Base-by-base conservation (phyloP, 2,888 invertebrate genomes). In the Seladonia tumulorum region DNA sequence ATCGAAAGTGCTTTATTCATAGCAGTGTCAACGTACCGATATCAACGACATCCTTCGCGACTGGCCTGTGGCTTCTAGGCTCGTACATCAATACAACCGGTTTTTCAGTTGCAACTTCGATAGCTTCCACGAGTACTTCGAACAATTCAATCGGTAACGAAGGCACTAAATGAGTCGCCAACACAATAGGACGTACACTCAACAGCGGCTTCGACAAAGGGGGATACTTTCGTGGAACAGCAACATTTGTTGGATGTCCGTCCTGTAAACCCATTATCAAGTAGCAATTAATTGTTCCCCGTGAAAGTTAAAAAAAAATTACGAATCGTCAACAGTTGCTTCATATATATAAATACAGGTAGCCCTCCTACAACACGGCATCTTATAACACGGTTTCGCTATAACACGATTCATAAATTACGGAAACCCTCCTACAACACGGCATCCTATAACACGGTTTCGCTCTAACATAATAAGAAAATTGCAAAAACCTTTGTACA, bases 111-210 rank as follows among this genome's bases (percentile, higher is more conserved):
- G 92, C 91, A 2, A 83, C 87, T 82, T 94, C 94, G 42, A 94
- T 91, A 0, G 91, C 91, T 75, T 93, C 94, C 1, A 90, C 92
- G n/a, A 94, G 53, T 0, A 93, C 80, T 47, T 94, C 93, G 75
- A 94, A 94, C 7, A 94, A 85, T 12, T 72, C 82, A 18, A 94
- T 89, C 8, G 94, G 93, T 60, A 94, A 47, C 2, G 94, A 94
- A 0, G 94, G 94, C 1, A 94, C 94, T 68, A 94, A 86, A 75
- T 94, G 93, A 12, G 92, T 92, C 4, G 94, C 84, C 76, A 94
- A 78, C 1, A 94, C 90, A 10, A 94, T 82, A 22, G 94, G 93
- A n/a, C 90, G 92, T 70, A 86, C 88, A 0, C 88, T 82, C 2
- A 92, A 60, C 16, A 66, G 29, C 0, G 93, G 92, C n/a, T 83